Base-by-base conservation (phyloP, 2,797 vertebrate genomes). In the Trachops cirrhosus region DNA sequence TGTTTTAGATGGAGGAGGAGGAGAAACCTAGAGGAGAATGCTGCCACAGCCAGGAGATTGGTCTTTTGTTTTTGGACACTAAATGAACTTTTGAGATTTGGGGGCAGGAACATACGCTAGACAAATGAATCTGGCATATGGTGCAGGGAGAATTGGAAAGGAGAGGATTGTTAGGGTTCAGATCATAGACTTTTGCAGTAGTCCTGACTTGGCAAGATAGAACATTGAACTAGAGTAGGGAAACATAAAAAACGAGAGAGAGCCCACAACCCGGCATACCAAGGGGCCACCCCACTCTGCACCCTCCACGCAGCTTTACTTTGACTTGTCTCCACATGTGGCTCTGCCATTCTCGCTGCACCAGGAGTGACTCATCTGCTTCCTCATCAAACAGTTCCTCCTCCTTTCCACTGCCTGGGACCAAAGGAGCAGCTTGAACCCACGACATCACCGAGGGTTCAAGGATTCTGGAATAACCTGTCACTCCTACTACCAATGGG, bases 321-420 rank as follows among this genome's bases (percentile, higher is more conserved):
- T 97, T 98, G 86, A 98, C 62, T 85, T 99, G 98, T 96, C 97
- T 99, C 97, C 98, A 99, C 99, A 99, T 99, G 97, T 98, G 98
- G 94, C 79, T 98, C 10, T 92, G 98, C 99, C 99, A 99, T 96
- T 99, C 99, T 96, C 98, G 99, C 87, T 97, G 98, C 68, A 98
- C 98, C 3, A 99, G 52, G n/a, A 85, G 96, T 29, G 99, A 97
- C 18, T 99, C 99, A 95, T 99, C 99, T 1, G 97, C 98, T 9
- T 98, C 98, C 96, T 99, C 99, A 75, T 99, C 99, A 95, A 99
- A 99, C 4, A 99, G 98, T 59, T 99, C 99, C 0, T 98, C 97
- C 92, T 99, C 99, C 54, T 99, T 99, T 82, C 99, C 99, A 0
- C 99, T 98, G 98, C 3, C 3, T 1, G 29, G 7, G 73, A 75